phyloP scores from a whole-genome alignment of 2,888 invertebrate species.

The Galerucella pusilla region DNA sequence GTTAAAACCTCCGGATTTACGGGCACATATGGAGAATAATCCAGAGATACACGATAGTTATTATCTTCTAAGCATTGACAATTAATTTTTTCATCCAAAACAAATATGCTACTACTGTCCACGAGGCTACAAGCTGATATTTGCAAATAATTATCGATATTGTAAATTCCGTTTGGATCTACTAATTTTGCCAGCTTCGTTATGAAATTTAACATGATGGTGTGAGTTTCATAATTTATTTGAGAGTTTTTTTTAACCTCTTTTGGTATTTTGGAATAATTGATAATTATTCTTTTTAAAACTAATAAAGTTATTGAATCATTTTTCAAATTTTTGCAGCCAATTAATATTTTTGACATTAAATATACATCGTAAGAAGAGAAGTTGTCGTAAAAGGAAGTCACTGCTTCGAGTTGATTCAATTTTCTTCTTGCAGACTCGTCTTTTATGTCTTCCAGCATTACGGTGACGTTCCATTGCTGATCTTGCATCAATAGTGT shows the following conservation, averaged over 20 bases:
- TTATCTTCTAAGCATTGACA: background rate
- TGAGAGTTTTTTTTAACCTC: constrained; percentile 22
- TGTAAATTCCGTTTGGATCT: background rate
- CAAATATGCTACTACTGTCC: background rate
- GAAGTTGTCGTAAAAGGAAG: constrained; percentile 37
- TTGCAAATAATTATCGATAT: constrained; percentile 17
- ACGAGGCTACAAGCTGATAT: constrained; percentile 5
- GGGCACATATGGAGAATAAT: background rate
- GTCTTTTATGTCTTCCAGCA: background rate
- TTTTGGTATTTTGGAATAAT: constrained; percentile 32
- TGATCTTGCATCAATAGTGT: constrained; percentile 15
- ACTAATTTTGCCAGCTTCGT: constrained; percentile 1
- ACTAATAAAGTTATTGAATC: constrained; percentile 7
- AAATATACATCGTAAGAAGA: constrained; percentile 37
- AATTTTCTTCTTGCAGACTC: background rate
- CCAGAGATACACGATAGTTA: background rate
- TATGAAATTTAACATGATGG: constrained; percentile 13
- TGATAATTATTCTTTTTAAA: constrained; percentile 35
- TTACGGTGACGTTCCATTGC: constrained; percentile 7
- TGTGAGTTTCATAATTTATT: constrained; percentile 13
- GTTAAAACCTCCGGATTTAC: background rate
- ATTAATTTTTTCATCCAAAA: background rate
- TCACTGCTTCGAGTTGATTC: constrained; percentile 32
- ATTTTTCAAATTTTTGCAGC: constrained; percentile 20
- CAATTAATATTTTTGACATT: constrained; percentile 28